Evolutionary conservation across 2,888 invertebrate species (phyloP).

Genomic region (Drosophila nr. medialis): DNA sequence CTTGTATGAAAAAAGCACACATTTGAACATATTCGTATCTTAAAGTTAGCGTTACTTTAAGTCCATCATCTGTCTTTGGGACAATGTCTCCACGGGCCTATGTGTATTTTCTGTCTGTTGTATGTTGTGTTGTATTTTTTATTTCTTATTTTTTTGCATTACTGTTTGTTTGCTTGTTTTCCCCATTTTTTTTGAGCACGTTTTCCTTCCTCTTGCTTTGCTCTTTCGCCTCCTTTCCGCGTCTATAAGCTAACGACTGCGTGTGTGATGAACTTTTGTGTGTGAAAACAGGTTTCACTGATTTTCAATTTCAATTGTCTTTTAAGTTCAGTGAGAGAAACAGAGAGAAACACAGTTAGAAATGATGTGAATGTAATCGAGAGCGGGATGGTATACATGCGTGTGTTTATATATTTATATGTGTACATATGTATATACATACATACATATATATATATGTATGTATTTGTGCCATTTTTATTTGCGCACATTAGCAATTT

Average conservation of each 20-base stretch:
- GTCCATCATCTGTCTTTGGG: not conserved
- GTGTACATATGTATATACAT: not conserved
- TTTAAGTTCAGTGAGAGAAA: conserved; percentile 24
- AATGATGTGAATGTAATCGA: conserved; percentile 5
- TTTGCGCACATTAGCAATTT: conserved; percentile 75
- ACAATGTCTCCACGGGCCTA: not conserved
- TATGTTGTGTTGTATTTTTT: not conserved
- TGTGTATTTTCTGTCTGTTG: not conserved
- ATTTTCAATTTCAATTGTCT: conserved; percentile 77
- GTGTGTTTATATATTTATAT: not conserved
- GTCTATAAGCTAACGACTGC: conserved; percentile 17
- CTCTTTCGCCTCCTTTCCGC: conserved; percentile 4
- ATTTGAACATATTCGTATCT: not conserved
- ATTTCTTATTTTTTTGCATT: not conserved
- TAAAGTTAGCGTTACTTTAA: not conserved
- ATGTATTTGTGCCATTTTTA: conserved; percentile 68
- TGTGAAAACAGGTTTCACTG: conserved; percentile 73
- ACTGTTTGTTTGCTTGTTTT: conserved; percentile 32
- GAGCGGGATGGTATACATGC: conserved; percentile 3
- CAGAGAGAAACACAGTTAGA: conserved; percentile 11
- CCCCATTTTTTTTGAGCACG: conserved; percentile 19
- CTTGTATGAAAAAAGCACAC: not conserved
- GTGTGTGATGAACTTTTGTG: conserved; percentile 57
- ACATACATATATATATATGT: conserved; percentile 13
- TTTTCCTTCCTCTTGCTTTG: not conserved